Evolutionary conservation across 2,888 invertebrate genomes (phyloP).

Genomic region (Deilephila elpenor): DNA sequence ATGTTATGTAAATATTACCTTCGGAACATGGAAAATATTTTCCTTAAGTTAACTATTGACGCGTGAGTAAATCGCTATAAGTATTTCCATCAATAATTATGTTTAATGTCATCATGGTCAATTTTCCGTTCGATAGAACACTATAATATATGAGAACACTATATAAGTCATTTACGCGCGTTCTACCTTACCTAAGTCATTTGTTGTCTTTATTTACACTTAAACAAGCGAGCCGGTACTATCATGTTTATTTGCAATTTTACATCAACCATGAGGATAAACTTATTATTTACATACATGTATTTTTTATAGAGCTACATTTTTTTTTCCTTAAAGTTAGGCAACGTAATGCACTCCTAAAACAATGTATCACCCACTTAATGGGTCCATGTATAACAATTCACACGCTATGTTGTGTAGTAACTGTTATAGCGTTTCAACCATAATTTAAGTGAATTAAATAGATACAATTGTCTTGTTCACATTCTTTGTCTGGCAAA

Average conservation of each 20-base stretch:
- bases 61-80: conserved; percentile 36
- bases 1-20: conserved; percentile 45
- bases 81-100: conserved; percentile 41
- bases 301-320: not conserved
- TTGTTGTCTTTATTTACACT: not conserved
- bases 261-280: not conserved
- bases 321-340: conserved; percentile 5
- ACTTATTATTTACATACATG: not conserved
- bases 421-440: not conserved
- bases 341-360: conserved; percentile 1
- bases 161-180: not conserved
- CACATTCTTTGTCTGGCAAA: conserved; percentile 15
- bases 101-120: conserved; percentile 28
- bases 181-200: not conserved
- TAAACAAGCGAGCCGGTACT: not conserved
- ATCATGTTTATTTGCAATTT: not conserved
- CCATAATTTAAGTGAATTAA: conserved; percentile 6
- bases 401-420: conserved; percentile 14
- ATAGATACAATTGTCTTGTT: not conserved
- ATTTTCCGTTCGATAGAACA: not conserved
- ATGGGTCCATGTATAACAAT: not conserved
- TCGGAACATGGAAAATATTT: conserved; percentile 47
- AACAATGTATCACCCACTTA: conserved; percentile 4
- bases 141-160: not conserved
- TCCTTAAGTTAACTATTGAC: conserved; percentile 43